Evolutionary conservation across 1,140 invertebrate species (phyloP).

Genomic region (Homalodisca vitripennis): DNA sequence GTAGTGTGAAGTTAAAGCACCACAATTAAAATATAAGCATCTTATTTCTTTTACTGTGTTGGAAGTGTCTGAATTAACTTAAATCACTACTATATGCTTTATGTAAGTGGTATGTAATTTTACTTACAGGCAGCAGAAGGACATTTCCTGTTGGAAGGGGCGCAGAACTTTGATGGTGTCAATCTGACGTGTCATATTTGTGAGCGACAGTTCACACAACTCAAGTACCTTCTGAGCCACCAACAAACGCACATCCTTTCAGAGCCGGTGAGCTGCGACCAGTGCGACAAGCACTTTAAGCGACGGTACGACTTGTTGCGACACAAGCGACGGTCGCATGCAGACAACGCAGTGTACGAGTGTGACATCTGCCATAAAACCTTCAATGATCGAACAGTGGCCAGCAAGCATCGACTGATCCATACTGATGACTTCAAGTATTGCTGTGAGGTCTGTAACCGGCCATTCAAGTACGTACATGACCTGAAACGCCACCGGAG

Average conservation of each 20-base stretch:
- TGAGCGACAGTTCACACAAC: slow-evolving; percentile 14
- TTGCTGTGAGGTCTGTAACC: slow-evolving; percentile 14
- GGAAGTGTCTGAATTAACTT: too few relatives aligned
- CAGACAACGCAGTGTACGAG: slow-evolving; percentile 26
- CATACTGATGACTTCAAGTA: slow-evolving; percentile 24
- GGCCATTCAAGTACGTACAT: slow-evolving; percentile 26
- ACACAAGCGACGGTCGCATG: slow-evolving; percentile 26
- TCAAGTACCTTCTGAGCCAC: slow-evolving; percentile 22
- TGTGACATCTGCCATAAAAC: slow-evolving; percentile 30
- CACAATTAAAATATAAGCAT: too few relatives aligned
- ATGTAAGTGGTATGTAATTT: not conserved
- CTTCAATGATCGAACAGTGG: slow-evolving; percentile 12
- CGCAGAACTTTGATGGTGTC: not conserved
- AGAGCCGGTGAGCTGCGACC: slow-evolving; percentile 43
- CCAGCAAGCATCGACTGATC: slow-evolving; percentile 15
- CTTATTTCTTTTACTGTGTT: too few relatives aligned
- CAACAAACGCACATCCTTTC: slow-evolving; percentile 13
- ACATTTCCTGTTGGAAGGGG: not conserved
- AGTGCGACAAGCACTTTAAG: slow-evolving; percentile 50
- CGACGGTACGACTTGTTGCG: slow-evolving; percentile 47
- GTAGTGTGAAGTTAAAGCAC: too few relatives aligned
- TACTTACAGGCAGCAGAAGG: not conserved
- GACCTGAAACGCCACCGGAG: slow-evolving; percentile 19
- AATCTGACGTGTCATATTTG: slow-evolving; percentile 5
- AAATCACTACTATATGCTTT: too few relatives aligned